These are phyloP conservation scores for Ladona fulva DNA, from an alignment of 1,140 invertebrate genomes.

Conservation along the genomic window DNA sequence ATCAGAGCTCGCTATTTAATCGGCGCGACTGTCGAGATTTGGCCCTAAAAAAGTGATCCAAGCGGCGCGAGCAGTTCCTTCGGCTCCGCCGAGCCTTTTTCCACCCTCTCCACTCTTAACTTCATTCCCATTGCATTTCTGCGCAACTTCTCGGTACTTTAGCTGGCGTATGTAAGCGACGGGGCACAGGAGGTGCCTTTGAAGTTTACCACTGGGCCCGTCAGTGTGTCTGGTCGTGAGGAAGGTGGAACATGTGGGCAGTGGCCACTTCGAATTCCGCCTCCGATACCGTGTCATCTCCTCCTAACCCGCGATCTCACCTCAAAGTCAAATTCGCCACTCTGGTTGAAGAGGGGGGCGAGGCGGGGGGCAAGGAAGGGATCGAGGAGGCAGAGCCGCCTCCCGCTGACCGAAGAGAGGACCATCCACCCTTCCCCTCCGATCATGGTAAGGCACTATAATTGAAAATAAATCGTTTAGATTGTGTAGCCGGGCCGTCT, in stretches of 20 bases:
- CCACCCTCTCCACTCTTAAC: background rate
- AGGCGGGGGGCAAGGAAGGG: background rate
- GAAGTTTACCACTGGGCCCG: background rate
- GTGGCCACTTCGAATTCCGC: background rate
- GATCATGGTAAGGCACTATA: no score
- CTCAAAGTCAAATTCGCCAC: constrained; percentile 4
- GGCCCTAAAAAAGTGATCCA: background rate
- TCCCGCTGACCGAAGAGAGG: no score
- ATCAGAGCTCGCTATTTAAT: background rate
- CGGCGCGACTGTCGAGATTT: background rate
- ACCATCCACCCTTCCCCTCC: no score
- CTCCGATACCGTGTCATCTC: background rate
- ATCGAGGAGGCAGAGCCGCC: background rate
- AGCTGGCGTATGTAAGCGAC: background rate
- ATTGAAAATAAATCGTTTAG: no score
- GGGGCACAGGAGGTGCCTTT: no score
- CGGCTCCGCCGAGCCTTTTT: background rate
- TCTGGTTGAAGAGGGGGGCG: background rate
- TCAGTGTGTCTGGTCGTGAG: background rate
- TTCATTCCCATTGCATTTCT: no score
- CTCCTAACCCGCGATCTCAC: background rate
- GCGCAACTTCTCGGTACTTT: no score
- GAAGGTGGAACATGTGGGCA: background rate
- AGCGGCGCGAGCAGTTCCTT: background rate
- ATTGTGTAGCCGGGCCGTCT: no score